Base-by-base conservation (phyloP, 2,888 invertebrate genomes). In the Apotomis turbidana region DNA sequence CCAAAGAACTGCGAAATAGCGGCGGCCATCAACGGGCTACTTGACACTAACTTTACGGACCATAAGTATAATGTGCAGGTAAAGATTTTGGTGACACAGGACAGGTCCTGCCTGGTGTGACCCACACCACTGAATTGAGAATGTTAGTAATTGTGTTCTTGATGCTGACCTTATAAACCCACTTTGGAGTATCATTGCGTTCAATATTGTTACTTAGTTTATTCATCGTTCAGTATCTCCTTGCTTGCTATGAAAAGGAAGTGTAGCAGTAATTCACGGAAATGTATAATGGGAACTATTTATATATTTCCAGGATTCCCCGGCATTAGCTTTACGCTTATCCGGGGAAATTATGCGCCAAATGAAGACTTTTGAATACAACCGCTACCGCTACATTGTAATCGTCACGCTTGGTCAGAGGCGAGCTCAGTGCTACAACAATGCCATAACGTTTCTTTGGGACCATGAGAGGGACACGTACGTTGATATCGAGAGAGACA, bases 371-470 rank as follows among this genome's bases (percentile, higher is more conserved):
- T 78, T 90, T 78, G 74, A 79, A 8, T 92, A 87, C 78, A 84
- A 87, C 63, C 86, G 93, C 3, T 92, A 90, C 74, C 80, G 93
- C 5, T 78, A 91, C 27, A 84, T 92, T 38, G 61, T 83, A 0
- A 78, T 91, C 0, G 88, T 88, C 0, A 91, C 90, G 41, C 75
- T 93, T 1, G 89, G 83, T 0, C 91, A 93, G 76, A 90, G 82
- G 71, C 80, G 91, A 13, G 78, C 91, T 0, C 93, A 93, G 78
- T 82, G 88, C 75, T 93, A 89, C 76, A 89, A 86, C 73, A 93
- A 93, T 70, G 89, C 89, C 0, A 78, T 93, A 3, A 61, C 86
- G 0, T 92, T 93, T 77, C 59, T 93, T 0, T 93, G 93, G 93
- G 93, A 93, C 74, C 80, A 84, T 64, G 86, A 87, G 60, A 78